phyloP scores from a whole-genome alignment of 2,113 vertebrate genomes.

The Pedetes capensis region DNA sequence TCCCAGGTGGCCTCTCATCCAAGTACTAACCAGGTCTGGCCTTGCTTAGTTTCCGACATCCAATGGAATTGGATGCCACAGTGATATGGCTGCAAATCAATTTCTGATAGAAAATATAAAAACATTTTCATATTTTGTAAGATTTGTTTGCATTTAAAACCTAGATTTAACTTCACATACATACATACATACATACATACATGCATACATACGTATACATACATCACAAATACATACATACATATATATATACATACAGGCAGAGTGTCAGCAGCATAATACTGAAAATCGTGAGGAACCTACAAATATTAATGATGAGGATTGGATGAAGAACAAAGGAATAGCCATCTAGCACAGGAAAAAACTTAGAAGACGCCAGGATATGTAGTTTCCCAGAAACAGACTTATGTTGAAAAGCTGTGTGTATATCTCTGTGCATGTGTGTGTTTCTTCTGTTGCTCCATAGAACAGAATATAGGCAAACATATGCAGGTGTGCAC shows the following conservation, averaged over 20 bases:
- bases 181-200: too few species aligned
- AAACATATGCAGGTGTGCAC: background rate
- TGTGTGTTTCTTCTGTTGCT: background rate
- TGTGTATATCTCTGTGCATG: background rate
- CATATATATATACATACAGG: too few species aligned
- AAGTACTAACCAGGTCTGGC: too few species aligned
- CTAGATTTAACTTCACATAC: background rate
- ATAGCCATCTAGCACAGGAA: background rate
- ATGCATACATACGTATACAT: too few species aligned
- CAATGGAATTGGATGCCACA: too few species aligned
- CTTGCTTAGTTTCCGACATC: too few species aligned
- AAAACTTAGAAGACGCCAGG: background rate
- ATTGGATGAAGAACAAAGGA: background rate
- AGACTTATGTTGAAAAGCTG: background rate
- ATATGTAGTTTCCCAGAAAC: background rate
- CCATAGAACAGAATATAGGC: background rate
- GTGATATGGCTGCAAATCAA: too few species aligned
- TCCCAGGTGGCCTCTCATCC: too few species aligned
- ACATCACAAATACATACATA: too few species aligned
- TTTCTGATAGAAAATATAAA: constrained; percentile 19
- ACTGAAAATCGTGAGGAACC: background rate
- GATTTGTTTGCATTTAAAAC: background rate
- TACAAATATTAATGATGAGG: background rate
- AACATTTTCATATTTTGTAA: background rate
- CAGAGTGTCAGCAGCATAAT: background rate